These are phyloP conservation scores for Lateolabrax maculatus DNA, from an alignment of 2,797 vertebrate species.

Conservation along the genomic window DNA sequence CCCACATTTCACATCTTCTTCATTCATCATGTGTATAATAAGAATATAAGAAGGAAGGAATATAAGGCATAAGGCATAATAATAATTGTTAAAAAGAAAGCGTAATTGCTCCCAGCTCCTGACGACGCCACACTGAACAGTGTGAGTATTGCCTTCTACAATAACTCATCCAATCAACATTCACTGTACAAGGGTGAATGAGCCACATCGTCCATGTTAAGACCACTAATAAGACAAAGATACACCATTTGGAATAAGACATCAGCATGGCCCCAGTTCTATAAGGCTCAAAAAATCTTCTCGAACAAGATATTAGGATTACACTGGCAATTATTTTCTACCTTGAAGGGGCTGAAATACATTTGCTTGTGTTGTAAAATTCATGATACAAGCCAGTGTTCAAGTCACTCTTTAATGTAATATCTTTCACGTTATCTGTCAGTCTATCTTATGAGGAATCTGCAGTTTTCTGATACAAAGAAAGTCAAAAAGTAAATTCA, in stretches of 20 bases:
- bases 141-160: not conserved
- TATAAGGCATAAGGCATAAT: not conserved
- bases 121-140: not conserved
- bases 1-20: too few relatives aligned
- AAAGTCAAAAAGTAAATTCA: constrained; percentile 1
- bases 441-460: not conserved
- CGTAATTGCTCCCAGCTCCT: not conserved
- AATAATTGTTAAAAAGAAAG: too few relatives aligned
- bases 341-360: not conserved
- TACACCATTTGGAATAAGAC: not conserved
- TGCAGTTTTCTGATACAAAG: constrained; percentile 10
- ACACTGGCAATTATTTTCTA: constrained; percentile 17
- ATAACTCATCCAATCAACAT: not conserved
- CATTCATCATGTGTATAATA: not conserved
- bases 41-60: too few relatives aligned
- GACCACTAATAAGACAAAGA: constrained; percentile 12
- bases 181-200: not conserved
- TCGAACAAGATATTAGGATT: not conserved
- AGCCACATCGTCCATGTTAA: not conserved
- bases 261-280: not conserved
- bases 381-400: constrained; percentile 14
- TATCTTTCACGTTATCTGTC: not conserved
- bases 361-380: constrained; percentile 8
- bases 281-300: not conserved
- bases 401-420: not conserved